Conservation (phyloP, 2,113 vertebrate species). For the Cathartes aura region DNA sequence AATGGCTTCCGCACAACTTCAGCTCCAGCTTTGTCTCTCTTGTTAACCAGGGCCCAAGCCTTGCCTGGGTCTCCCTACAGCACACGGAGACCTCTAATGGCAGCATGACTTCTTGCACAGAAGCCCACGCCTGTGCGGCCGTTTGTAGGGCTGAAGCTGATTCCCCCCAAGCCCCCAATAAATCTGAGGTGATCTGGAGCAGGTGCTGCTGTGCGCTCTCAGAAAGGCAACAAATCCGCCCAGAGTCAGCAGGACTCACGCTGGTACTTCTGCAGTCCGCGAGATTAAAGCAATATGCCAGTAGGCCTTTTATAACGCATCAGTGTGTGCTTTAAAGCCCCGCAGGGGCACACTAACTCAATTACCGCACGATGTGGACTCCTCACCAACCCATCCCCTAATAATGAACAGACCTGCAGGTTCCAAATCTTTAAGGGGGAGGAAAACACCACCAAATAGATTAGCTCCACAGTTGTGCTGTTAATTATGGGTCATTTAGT, state of each 20-base stretch:
- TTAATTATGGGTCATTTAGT: conserved; percentile 74
- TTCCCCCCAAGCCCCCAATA: not conserved
- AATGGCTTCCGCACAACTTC: not conserved
- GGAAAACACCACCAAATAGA: conserved; percentile 45
- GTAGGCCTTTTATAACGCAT: not conserved
- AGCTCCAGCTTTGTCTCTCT: not conserved
- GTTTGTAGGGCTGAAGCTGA: not conserved
- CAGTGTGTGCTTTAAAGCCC: not conserved
- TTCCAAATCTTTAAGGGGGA: conserved; percentile 10
- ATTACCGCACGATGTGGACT: not conserved
- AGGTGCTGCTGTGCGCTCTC: not conserved
- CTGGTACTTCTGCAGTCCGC: not conserved
- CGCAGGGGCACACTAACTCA: not conserved
- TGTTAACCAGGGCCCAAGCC: too few relatives aligned
- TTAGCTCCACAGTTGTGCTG: conserved; percentile 51
- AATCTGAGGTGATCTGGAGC: not conserved
- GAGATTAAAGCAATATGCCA: not conserved
- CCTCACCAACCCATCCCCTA: conserved; percentile 1
- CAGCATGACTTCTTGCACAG: not conserved
- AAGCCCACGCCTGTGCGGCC: fast-evolving
- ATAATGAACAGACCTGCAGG: conserved; percentile 11
- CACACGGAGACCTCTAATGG: not conserved
- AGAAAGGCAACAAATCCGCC: not conserved
- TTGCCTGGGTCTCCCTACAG: too few relatives aligned
- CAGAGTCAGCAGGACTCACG: not conserved